A percentile compares a stretch with the other conserved stretches of the same genome.
Evolutionary conservation across 1,140 invertebrate genomes (phyloP).

Genomic region (Drosophila varians): DNA sequence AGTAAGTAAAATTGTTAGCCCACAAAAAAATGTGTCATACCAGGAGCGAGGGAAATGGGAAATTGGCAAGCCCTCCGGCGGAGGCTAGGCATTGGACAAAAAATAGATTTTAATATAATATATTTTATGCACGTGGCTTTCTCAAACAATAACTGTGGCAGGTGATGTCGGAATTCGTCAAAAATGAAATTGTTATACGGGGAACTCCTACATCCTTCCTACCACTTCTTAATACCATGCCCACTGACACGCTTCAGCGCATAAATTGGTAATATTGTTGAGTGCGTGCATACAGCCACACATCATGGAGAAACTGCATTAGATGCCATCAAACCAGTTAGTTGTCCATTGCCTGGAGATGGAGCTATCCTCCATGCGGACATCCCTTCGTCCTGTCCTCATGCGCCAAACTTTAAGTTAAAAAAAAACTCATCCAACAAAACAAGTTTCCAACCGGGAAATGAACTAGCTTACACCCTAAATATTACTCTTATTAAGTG

Average conservation of each 20-base stretch:
- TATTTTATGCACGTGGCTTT: constrained; percentile 59
- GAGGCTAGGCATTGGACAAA: constrained; percentile 9
- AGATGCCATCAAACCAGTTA: constrained; percentile 45
- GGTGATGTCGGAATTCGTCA: constrained; percentile 72
- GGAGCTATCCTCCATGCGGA: background rate
- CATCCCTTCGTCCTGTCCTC: background rate
- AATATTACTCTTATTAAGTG: background rate
- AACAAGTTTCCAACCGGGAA: background rate
- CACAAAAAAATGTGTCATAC: constrained; percentile 34
- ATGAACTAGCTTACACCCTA: constrained; percentile 6
- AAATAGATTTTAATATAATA: constrained; percentile 74
- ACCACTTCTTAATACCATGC: background rate
- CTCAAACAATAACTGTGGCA: constrained; percentile 52
- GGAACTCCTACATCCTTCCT: constrained; percentile 25
- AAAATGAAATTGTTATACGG: constrained; percentile 45
- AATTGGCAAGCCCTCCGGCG: constrained; percentile 18
- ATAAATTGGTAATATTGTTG: constrained; percentile 80
- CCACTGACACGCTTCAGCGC: constrained; percentile 61
- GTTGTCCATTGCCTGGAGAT: constrained; percentile 38
- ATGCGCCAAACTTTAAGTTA: constrained; percentile 24
- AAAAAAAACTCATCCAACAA: background rate
- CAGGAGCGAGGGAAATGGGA: constrained; percentile 3
- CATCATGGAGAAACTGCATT: constrained; percentile 55
- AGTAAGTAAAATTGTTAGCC: constrained; percentile 15
- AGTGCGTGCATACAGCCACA: constrained; percentile 52